Conservation (phyloP, 2,888 invertebrate species). For the Tiliacea aurago region DNA sequence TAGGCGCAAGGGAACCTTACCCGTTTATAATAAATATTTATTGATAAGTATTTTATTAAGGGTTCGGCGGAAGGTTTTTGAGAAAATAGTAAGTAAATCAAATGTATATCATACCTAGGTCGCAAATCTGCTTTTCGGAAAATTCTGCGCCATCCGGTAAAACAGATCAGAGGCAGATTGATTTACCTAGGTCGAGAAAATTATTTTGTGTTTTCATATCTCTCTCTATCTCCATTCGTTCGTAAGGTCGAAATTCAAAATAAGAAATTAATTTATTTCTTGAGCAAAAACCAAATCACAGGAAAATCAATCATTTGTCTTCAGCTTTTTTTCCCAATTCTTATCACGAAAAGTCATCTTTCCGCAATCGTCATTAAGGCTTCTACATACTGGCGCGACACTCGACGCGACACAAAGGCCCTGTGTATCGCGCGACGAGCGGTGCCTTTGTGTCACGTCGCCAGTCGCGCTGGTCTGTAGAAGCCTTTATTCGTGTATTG, state of each 20-base stretch:
- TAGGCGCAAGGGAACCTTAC: constrained; percentile 30
- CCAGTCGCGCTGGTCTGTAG: too few relatives aligned
- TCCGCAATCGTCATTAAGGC: background rate
- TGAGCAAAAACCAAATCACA: background rate
- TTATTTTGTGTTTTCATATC: background rate
- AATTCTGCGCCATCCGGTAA: too few relatives aligned
- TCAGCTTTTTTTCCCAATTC: background rate
- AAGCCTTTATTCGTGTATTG: background rate
- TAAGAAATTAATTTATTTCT: background rate
- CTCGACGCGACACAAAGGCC: too few relatives aligned
- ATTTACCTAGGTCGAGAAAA: background rate
- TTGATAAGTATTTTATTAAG: constrained; percentile 21
- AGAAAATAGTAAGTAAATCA: too few relatives aligned
- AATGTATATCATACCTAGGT: background rate
- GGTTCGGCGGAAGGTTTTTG: background rate
- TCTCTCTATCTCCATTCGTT: background rate
- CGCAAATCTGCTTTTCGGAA: too few relatives aligned
- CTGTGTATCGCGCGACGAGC: too few relatives aligned
- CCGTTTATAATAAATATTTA: constrained; percentile 32
- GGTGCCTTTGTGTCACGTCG: too few relatives aligned
- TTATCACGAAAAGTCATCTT: background rate
- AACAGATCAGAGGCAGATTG: too few relatives aligned
- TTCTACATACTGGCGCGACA: too few relatives aligned
- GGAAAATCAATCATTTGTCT: background rate
- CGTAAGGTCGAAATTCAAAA: too few relatives aligned